phyloP scores from a whole-genome alignment of 2,113 vertebrate species.

The Mungos mungo region DNA sequence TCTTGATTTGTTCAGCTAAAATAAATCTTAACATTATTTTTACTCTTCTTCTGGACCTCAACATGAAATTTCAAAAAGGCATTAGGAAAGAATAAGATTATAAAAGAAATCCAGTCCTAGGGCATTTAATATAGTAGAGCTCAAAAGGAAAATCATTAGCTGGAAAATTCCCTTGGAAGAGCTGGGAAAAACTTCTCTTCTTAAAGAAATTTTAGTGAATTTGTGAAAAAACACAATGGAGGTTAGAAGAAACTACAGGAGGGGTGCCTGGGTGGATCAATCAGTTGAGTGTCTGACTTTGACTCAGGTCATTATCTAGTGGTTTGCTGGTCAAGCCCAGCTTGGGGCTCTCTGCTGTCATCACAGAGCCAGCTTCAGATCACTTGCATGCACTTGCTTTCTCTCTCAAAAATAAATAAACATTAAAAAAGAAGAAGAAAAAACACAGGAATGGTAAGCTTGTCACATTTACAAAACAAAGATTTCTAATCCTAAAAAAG shows the following conservation, averaged over 20 bases:
- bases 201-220: conserved; percentile 37
- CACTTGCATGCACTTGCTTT: no score
- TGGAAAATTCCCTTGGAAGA: not conserved
- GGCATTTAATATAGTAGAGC: not conserved
- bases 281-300: no score
- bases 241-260: not conserved
- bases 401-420: no score
- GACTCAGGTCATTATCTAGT: no score
- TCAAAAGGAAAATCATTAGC: not conserved
- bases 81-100: conserved; percentile 1
- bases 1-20: no score
- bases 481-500: conserved; percentile 21
- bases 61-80: not conserved
- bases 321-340: no score
- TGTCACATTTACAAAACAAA: not conserved
- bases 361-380: no score
- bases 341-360: no score
- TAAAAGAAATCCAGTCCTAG: not conserved
- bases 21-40: not conserved
- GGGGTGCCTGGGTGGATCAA: no score
- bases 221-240: not conserved
- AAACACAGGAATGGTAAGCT: not conserved
- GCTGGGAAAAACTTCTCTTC: not conserved
- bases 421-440: not conserved
- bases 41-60: not conserved